These are phyloP conservation scores for Labeo catla DNA, from an alignment of 2,113 vertebrate genomes.

Conservation along the genomic window DNA sequence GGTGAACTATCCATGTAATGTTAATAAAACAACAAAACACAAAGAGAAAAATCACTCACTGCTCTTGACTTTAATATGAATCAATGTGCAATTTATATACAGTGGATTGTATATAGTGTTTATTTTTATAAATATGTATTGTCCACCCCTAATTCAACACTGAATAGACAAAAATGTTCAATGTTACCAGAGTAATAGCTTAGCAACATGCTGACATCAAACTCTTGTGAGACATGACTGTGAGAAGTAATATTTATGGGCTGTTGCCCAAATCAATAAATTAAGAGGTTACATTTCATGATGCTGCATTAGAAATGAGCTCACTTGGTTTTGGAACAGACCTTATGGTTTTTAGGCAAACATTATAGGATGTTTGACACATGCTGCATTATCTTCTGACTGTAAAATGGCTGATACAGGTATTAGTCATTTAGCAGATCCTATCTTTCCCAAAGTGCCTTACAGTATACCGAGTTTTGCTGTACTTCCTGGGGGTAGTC, in stretches of 20 bases:
- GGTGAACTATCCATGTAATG: too few relatives aligned
- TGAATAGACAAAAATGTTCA: too few relatives aligned
- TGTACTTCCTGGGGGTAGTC: background rate
- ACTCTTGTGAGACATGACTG: background rate
- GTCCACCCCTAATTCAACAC: too few relatives aligned
- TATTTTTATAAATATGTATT: too few relatives aligned
- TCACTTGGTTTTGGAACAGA: background rate
- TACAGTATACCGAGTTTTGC: background rate
- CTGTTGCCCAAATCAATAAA: background rate
- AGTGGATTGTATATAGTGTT: too few relatives aligned
- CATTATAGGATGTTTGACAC: background rate
- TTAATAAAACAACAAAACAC: too few relatives aligned
- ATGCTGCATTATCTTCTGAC: background rate
- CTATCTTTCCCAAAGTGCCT: background rate
- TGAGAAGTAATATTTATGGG: background rate
- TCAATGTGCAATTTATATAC: too few relatives aligned
- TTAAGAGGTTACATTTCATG: constrained; percentile 5
- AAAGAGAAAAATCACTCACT: too few relatives aligned
- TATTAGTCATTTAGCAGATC: background rate
- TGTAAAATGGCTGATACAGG: background rate
- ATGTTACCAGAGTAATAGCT: background rate
- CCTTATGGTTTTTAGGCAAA: background rate
- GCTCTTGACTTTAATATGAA: too few relatives aligned
- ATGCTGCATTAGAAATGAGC: background rate
- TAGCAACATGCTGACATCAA: background rate